Base-by-base conservation (phyloP, 1,140 invertebrate species). In the Sycophila sp. region DNA sequence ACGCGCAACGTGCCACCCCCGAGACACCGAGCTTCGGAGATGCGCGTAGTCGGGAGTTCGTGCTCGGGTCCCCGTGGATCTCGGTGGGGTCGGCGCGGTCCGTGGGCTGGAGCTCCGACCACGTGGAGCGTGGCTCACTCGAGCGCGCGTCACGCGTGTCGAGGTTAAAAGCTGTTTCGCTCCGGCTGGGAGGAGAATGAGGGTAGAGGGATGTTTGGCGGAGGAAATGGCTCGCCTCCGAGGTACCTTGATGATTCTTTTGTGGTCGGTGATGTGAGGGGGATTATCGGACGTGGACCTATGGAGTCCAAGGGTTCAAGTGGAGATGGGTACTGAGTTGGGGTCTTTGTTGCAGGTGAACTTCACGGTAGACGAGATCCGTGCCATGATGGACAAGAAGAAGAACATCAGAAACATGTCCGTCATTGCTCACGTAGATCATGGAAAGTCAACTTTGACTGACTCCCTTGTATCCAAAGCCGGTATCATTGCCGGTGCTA, bases 381-480 rank as follows among this genome's bases (percentile, higher is more conserved):
- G 98, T 90, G 88, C 81, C 84, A 96, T 99, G 92, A 99, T 99
- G 98, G 97, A 99, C 94, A 97, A 97, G 85, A 99, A 99, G 90
- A 90, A 90, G 88, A 99, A 99, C 84, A 99, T 99, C 88, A 93
- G 98, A 85, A 99, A 99, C 89, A 99, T 99, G 98, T 99, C 98
- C 84, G 98, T 99, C 87, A 99, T 99, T 87, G 98, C 98, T 79
- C 98, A 99, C 88, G 98, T 99, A 71, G 98, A 99, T 91, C 98
- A 99, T 87, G 98, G 98, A 83, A 99, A 99, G 88, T 99, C 98
- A 76, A 99, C 98, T 56, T 86, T 99, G 85, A 99, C 98, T 49
- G 98, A 99, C 88, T 99, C 98, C 59, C 90, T 99, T 78, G 98
- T 99, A 51, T 98, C 97, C 64, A 99, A 99, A 88, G 98, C 98